Conservation (phyloP, 2,113 vertebrate species). For the Polypterus bichir region DNA sequence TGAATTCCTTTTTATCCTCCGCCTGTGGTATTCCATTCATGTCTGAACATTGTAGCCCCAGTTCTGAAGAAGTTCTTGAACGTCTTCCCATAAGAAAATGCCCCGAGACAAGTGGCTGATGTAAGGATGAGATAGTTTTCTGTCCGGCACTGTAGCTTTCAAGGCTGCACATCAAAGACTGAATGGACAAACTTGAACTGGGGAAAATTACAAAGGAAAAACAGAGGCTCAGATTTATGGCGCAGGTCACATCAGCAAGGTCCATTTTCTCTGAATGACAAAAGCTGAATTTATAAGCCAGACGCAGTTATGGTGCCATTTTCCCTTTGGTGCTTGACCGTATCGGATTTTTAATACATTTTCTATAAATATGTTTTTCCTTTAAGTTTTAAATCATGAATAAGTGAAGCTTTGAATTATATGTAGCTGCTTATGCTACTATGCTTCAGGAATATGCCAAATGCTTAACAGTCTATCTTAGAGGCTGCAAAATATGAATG, state of each 20-base stretch:
- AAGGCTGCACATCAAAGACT: slow-evolving; percentile 27
- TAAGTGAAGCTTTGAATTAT: too few relatives aligned
- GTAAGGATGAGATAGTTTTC: slow-evolving; percentile 20
- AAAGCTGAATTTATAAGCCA: slow-evolving; percentile 23
- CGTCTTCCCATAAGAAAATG: slow-evolving; percentile 17
- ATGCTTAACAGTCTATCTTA: too few relatives aligned
- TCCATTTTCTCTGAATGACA: slow-evolving; percentile 20
- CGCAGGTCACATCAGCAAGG: slow-evolving; percentile 3
- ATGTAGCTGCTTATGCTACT: too few relatives aligned
- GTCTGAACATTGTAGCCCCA: slow-evolving; percentile 33
- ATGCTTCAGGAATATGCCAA: too few relatives aligned
- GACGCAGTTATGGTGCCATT: slow-evolving; percentile 19
- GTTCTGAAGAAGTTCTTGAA: slow-evolving; percentile 37
- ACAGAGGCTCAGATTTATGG: slow-evolving; percentile 13
- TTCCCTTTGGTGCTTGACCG: background rate
- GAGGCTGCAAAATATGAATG: too few relatives aligned
- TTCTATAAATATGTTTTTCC: background rate
- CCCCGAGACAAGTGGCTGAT: slow-evolving; percentile 32
- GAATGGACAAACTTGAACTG: slow-evolving; percentile 21
- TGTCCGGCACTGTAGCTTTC: slow-evolving; percentile 23
- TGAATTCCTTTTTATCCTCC: slow-evolving; percentile 33
- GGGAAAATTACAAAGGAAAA: slow-evolving; percentile 17
- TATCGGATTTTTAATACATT: background rate
- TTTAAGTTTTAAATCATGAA: background rate
- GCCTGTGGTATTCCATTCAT: slow-evolving; percentile 30